phyloP scores from a whole-genome alignment of 2,888 invertebrate species.

The Fissipunctia ypsillon region DNA sequence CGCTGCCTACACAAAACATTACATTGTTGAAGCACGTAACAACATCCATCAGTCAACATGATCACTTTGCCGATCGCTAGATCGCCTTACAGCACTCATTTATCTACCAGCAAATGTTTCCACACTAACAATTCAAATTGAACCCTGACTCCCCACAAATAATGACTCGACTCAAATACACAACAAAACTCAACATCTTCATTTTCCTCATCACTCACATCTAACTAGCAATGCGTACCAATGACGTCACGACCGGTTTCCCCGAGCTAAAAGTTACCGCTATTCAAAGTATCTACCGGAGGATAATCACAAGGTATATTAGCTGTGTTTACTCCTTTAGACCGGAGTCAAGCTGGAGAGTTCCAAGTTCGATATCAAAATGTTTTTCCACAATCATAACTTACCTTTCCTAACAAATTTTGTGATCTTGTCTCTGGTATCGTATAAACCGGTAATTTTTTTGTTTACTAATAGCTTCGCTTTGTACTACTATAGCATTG shows the following conservation, averaged over 20 bases:
- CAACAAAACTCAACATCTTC: not conserved
- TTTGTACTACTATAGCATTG: not conserved
- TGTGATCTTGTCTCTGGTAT: slow-evolving; percentile 36
- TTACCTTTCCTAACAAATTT: slow-evolving; percentile 52
- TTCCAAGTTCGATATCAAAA: slow-evolving; percentile 5
- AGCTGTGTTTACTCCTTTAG: not conserved
- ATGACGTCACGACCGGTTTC: slow-evolving; percentile 32
- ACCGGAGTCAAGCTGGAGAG: slow-evolving; percentile 25
- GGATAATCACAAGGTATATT: slow-evolving; percentile 42
- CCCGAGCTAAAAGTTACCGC: not conserved
- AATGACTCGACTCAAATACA: slow-evolving; percentile 1
- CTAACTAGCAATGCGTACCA: not conserved
- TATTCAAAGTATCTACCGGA: slow-evolving; percentile 21
- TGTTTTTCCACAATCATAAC: slow-evolving; percentile 51
- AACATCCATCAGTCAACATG: not conserved
- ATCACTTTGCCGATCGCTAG: not conserved
- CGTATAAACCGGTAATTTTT: slow-evolving; percentile 42
- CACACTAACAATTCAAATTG: not conserved
- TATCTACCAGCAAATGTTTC: too few species aligned
- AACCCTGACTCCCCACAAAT: not conserved
- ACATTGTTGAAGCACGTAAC: not conserved
- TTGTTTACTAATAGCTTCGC: not conserved
- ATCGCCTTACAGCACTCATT: not conserved
- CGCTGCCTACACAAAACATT: not conserved
- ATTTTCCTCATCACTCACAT: slow-evolving; percentile 21